phyloP scores from a whole-genome alignment of 2,797 vertebrate genomes.

The Manis pentadactyla region DNA sequence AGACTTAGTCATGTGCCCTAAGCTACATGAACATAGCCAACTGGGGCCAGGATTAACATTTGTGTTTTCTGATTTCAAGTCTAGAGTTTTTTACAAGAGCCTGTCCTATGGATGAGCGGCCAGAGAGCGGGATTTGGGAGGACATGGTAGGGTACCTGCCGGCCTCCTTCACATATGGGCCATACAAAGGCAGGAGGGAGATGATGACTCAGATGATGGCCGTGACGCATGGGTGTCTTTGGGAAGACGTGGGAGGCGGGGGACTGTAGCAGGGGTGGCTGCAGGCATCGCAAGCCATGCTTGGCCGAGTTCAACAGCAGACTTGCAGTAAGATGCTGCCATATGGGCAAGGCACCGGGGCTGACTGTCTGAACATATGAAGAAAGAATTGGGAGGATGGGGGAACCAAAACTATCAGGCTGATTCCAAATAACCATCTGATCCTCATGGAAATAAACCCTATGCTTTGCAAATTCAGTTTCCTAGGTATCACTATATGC shows the following conservation, averaged over 20 bases:
- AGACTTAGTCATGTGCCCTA: not conserved
- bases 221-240: not conserved
- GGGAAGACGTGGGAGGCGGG: not conserved
- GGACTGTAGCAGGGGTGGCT: not conserved
- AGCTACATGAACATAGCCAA: not conserved
- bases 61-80: not conserved
- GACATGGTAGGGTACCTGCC: too few species aligned
- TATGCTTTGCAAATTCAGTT: not conserved
- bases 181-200: not conserved
- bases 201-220: not conserved
- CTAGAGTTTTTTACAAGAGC: not conserved
- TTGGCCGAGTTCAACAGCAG: not conserved
- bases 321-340: not conserved
- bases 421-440: not conserved
- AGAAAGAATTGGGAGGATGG: not conserved
- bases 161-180: not conserved
- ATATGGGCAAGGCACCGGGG: not conserved
- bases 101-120: fast-evolving
- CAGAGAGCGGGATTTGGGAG: not conserved
- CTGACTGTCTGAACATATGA: not conserved
- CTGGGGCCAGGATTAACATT: not conserved
- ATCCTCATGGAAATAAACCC: not conserved
- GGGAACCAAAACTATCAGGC: not conserved
- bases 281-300: not conserved
- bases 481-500: not conserved